Evolutionary conservation across 2,888 invertebrate genomes (phyloP).

Genomic region (Orthonychiurus folsomi): DNA sequence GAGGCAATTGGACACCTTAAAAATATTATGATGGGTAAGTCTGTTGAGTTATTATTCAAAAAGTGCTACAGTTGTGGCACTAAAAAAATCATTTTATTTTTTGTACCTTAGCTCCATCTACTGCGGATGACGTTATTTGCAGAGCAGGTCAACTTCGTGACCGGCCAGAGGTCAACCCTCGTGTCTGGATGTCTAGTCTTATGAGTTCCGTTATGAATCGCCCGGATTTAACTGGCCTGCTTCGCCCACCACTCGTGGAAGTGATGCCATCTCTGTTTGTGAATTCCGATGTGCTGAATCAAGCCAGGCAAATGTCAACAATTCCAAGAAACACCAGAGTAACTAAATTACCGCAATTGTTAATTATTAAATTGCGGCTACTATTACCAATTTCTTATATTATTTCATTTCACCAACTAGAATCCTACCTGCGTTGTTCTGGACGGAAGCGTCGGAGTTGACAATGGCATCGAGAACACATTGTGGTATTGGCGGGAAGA

Average conservation of each 20-base stretch:
- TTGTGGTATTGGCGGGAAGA: conserved; percentile 14
- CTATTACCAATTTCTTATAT: no score
- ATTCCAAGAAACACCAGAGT: background rate
- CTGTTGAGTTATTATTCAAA: background rate
- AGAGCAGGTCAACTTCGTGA: conserved; percentile 2
- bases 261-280: conserved; percentile 4
- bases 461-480: conserved; percentile 12
- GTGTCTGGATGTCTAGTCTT: conserved; percentile 7
- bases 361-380: no score
- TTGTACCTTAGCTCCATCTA: conserved; percentile 4
- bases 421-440: conserved; percentile 4
- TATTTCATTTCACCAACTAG: no score
- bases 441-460: conserved; percentile 6
- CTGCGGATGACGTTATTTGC: background rate
- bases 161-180: conserved; percentile 2
- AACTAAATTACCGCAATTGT: no score
- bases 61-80: background rate
- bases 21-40: background rate
- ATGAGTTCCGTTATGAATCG: conserved; percentile 6
- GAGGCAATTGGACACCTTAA: conserved; percentile 1
- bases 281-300: background rate
- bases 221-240: background rate
- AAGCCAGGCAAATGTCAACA: background rate
- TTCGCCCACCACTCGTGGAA: conserved; percentile 3
- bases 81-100: background rate